Evolutionary conservation across 2,888 invertebrate species (phyloP).

Genomic region (Esperia sulphurella): DNA sequence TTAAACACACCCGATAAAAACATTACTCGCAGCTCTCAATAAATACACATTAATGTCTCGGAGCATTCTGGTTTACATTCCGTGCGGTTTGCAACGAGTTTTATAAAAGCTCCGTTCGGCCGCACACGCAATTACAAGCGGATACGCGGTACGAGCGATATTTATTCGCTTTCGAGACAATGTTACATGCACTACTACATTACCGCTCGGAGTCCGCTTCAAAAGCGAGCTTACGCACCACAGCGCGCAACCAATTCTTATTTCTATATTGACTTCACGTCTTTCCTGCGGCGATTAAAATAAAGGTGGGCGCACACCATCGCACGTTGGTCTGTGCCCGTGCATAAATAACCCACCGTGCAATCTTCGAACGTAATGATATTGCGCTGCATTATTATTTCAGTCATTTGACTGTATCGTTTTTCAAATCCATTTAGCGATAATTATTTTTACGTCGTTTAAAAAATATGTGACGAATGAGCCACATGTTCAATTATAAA

Average conservation of each 20-base stretch:
- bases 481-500: not conserved
- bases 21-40: constrained; percentile 75
- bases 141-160: constrained; percentile 70
- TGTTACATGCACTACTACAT: constrained; percentile 51
- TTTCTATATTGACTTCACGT: constrained; percentile 30
- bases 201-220: constrained; percentile 35
- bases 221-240: constrained; percentile 24
- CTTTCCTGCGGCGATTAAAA: constrained; percentile 31
- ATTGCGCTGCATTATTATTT: constrained; percentile 53
- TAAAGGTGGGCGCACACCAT: constrained; percentile 40
- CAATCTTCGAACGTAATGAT: constrained; percentile 59
- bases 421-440: constrained; percentile 34
- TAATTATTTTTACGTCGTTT: not conserved
- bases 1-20: constrained; percentile 69
- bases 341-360: constrained; percentile 54
- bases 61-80: constrained; percentile 76
- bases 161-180: constrained; percentile 63
- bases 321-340: constrained; percentile 30
- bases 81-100: constrained; percentile 76
- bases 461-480: not conserved
- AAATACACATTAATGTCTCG: constrained; percentile 77
- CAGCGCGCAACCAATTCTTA: constrained; percentile 39
- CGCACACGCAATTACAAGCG: constrained; percentile 76
- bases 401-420: constrained; percentile 42
- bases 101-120: constrained; percentile 73